These are phyloP conservation scores for Indri indri DNA, from an alignment of 2,113 vertebrate species.

Conservation along the genomic window DNA sequence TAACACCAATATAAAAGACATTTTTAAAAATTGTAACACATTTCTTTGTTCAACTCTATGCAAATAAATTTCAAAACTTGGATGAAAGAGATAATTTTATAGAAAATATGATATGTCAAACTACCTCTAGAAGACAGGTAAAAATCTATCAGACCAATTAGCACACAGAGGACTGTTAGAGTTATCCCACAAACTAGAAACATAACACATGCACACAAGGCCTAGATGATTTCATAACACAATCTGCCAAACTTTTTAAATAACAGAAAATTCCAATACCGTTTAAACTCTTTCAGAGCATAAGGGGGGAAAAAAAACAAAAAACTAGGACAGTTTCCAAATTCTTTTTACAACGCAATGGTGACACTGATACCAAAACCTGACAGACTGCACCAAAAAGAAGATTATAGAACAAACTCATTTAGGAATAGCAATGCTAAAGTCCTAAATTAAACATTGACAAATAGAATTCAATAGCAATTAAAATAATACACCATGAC, in stretches of 20 bases:
- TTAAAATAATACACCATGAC: background rate
- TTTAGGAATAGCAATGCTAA: conserved; percentile 17
- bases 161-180: background rate
- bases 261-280: background rate
- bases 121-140: background rate
- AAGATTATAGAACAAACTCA: conserved; percentile 21
- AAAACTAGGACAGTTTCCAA: background rate
- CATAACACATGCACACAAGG: background rate
- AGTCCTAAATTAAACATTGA: conserved; percentile 21
- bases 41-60: background rate
- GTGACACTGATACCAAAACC: background rate
- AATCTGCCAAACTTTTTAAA: conserved; percentile 26
- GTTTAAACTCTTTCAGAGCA: conserved; percentile 5
- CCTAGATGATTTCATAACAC: background rate
- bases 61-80: conserved; percentile 38
- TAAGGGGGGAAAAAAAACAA: background rate
- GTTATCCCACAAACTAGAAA: background rate
- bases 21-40: background rate
- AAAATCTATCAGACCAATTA: background rate
- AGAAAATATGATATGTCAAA: background rate
- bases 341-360: conserved; percentile 7
- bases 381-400: background rate
- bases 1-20: background rate
- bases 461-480: background rate
- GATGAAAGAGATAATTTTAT: conserved; percentile 9